Evolutionary conservation across 1,140 invertebrate species (phyloP), one percentile per base, ranked within the genome.

Genomic region (Procambarus virginalis): DNA sequence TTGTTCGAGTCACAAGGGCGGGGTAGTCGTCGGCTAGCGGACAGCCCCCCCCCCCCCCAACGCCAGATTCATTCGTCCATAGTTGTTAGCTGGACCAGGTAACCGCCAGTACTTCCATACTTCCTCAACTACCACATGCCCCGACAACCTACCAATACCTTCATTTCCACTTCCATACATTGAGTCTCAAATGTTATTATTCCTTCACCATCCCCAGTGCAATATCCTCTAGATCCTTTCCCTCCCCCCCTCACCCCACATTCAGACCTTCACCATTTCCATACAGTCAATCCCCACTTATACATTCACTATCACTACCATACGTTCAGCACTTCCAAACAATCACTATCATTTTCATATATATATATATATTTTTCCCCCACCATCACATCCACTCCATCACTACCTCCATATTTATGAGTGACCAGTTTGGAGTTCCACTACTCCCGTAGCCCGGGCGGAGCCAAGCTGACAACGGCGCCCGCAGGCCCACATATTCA

Each of bases 11-110:
- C n/a, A 9, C 20, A 68, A 22, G n/a, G 84, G 73, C 10, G 49
- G 10, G 84, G 60, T 48, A 51, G 51, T 10, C 20, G 48, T 51
- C 48, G 17, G 48, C 20, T 10, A 46, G 46, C 34, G 75, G 84
- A 68, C 46, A 78, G 14, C 75, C 34, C 34, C 34, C 34, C 34
- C 34, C 34, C 34, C 34, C 34, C 34, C 34, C 34, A 34, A 34
- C 34, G 1, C 22, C 75, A 55, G 20, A 86, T 60, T 86, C 73
- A 77, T 64, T 86, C 49, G 12, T 78, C 73, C 84, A 86, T 86
- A 77, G 73, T 75, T 77, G 20, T 46, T 68, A 55, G 45, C 58
- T 68, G 10, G 84, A n/a, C 49, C 22, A 60, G 2, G 46, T 45
- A 10, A 68, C 60, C 60, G n/a, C 60, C 14, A 83, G 8, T 51